These are phyloP conservation scores for Stomatorhinus walkeri DNA, from an alignment of 2,797 vertebrate genomes.

Conservation along the genomic window DNA sequence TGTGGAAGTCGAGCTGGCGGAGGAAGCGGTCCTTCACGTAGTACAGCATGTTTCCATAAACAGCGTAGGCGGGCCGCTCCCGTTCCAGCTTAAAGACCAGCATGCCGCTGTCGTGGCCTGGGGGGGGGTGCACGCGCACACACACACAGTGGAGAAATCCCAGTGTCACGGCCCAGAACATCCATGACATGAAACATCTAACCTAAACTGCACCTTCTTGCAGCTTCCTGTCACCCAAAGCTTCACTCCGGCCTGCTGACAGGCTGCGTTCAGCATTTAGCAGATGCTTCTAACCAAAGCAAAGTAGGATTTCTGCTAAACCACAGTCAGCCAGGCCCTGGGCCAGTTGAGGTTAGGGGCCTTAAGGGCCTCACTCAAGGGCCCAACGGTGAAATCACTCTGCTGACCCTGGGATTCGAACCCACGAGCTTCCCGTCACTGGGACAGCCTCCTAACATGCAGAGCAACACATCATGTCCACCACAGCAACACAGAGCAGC, in stretches of 20 bases:
- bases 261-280: not conserved
- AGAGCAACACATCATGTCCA: too few species aligned
- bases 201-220: not conserved
- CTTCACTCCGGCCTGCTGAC: not conserved
- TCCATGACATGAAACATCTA: not conserved
- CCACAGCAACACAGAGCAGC: too few species aligned
- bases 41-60: conserved; percentile 84
- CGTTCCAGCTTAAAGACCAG: conserved; percentile 94
- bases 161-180: not conserved
- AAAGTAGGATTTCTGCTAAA: not conserved
- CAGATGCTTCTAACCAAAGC: not conserved
- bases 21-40: conserved; percentile 95
- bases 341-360: not conserved
- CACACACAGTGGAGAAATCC: not conserved
- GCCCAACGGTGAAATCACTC: not conserved
- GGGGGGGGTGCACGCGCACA: not conserved
- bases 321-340: not conserved
- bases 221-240: not conserved
- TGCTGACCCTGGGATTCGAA: not conserved
- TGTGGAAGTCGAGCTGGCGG: conserved; percentile 90
- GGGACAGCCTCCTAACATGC: not conserved
- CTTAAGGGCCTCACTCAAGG: not conserved
- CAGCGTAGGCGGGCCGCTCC: conserved; percentile 85
- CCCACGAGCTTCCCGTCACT: not conserved
- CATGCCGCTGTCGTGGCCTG: conserved; percentile 94